phyloP scores from a whole-genome alignment of 2,888 invertebrate genomes.

The Sphaerophoria taeniata region DNA sequence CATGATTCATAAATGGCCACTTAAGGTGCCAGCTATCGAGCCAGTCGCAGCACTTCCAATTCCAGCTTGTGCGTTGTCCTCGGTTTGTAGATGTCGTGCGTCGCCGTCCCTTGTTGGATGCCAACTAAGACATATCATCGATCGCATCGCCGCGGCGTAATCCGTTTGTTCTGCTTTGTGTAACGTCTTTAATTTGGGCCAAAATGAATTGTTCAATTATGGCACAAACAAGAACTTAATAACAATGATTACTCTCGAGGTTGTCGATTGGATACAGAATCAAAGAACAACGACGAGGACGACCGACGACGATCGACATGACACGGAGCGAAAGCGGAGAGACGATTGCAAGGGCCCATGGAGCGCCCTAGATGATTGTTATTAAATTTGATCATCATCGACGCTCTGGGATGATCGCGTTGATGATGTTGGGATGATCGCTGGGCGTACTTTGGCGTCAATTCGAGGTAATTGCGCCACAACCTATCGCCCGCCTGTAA shows the following conservation, averaged over 20 bases:
- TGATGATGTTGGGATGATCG: conserved; percentile 72
- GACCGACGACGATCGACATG: background rate
- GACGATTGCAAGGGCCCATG: background rate
- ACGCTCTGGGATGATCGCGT: conserved; percentile 70
- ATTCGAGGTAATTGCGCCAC: conserved; percentile 57
- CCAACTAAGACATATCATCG: conserved; percentile 1
- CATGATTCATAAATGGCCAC: conserved; percentile 72
- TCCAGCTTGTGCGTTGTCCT: conserved; percentile 38
- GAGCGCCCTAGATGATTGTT: conserved; percentile 58
- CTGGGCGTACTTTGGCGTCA: conserved; percentile 63
- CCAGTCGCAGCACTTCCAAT: background rate
- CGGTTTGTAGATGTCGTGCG: conserved; percentile 37
- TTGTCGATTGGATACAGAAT: conserved; percentile 42
- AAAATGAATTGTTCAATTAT: conserved; percentile 77
- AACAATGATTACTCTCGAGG: conserved; percentile 75
- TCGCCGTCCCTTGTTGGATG: conserved; percentile 23
- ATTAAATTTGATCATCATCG: conserved; percentile 71
- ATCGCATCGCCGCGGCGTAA: conserved; percentile 38
- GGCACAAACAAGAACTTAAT: conserved; percentile 77
- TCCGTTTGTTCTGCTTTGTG: conserved; percentile 63
- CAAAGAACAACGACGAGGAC: conserved; percentile 11
- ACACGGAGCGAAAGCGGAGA: background rate
- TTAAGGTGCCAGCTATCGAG: conserved; percentile 51
- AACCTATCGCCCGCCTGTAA: background rate
- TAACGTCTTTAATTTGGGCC: conserved; percentile 71